Percentiles rank a stretch among this genome's conserved stretches.
These are phyloP conservation scores for Scaptomyza pallida DNA, from an alignment of 1,140 invertebrate genomes.

Conservation along the genomic window DNA sequence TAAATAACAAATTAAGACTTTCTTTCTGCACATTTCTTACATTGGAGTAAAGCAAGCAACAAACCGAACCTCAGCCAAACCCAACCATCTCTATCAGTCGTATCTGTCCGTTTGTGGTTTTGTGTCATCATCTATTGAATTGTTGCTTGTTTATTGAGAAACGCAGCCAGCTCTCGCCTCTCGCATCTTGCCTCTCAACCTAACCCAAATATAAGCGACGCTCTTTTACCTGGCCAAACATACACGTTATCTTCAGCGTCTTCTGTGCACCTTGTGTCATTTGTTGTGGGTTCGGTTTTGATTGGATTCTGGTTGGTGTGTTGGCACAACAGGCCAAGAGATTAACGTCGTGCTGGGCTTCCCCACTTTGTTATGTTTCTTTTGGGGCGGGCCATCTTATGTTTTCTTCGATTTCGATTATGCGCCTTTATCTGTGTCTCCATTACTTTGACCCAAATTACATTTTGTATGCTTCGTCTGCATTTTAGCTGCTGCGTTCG, in stretches of 20 bases:
- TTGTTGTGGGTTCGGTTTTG: conserved; percentile 31
- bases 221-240: conserved; percentile 29
- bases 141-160: conserved; percentile 32
- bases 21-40: conserved; percentile 50
- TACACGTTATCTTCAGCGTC: background rate
- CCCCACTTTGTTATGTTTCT: conserved; percentile 2
- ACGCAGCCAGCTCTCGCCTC: conserved; percentile 24
- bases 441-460: conserved; percentile 73
- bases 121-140: conserved; percentile 71
- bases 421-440: conserved; percentile 72
- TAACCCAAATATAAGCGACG: conserved; percentile 66
- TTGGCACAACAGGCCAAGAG: conserved; percentile 67
- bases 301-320: conserved; percentile 25
- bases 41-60: background rate
- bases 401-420: conserved; percentile 54
- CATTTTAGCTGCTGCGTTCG: no score
- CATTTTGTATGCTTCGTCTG: conserved; percentile 18
- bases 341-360: conserved; percentile 42
- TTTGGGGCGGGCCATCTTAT: conserved; percentile 13
- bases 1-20: conserved; percentile 82
- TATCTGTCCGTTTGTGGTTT: conserved; percentile 41
- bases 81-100: conserved; percentile 4
- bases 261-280: conserved; percentile 73
- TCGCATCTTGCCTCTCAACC: conserved; percentile 12
- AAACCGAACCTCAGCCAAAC: background rate